These are phyloP conservation scores for Lates japonicus DNA, from an alignment of 2,797 vertebrate genomes.

Conservation along the genomic window DNA sequence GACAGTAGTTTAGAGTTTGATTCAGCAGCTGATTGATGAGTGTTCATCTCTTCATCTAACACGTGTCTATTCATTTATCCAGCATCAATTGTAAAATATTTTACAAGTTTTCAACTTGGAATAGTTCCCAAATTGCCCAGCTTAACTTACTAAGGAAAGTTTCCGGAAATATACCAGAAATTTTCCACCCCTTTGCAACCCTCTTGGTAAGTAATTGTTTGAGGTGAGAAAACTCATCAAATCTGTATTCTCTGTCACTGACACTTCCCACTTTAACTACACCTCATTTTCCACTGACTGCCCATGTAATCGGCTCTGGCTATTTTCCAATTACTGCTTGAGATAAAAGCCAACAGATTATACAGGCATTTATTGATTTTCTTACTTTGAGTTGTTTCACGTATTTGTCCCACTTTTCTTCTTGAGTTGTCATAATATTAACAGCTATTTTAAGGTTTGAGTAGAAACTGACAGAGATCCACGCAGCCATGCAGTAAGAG, in stretches of 20 bases:
- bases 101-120: too few relatives aligned
- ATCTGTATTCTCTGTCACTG: constrained; percentile 20
- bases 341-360: constrained; percentile 46
- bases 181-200: too few relatives aligned
- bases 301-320: neutral
- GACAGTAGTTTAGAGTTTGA: too few relatives aligned
- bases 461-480: neutral
- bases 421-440: neutral
- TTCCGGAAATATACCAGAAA: too few relatives aligned
- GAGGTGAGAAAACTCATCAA: constrained; percentile 32
- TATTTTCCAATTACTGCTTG: constrained; percentile 19
- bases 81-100: too few relatives aligned
- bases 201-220: constrained; percentile 24
- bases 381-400: constrained; percentile 3
- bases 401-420: neutral
- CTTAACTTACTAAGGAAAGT: too few relatives aligned
- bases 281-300: constrained; percentile 39
- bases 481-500: neutral
- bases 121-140: too few relatives aligned
- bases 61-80: too few relatives aligned
- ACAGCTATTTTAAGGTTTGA: neutral
- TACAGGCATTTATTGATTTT: neutral
- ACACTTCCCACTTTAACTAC: constrained; percentile 16
- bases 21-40: too few relatives aligned
- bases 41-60: too few relatives aligned